Evolutionary conservation across 1,140 invertebrate species (phyloP).

Genomic region (Anastrepha ludens): DNA sequence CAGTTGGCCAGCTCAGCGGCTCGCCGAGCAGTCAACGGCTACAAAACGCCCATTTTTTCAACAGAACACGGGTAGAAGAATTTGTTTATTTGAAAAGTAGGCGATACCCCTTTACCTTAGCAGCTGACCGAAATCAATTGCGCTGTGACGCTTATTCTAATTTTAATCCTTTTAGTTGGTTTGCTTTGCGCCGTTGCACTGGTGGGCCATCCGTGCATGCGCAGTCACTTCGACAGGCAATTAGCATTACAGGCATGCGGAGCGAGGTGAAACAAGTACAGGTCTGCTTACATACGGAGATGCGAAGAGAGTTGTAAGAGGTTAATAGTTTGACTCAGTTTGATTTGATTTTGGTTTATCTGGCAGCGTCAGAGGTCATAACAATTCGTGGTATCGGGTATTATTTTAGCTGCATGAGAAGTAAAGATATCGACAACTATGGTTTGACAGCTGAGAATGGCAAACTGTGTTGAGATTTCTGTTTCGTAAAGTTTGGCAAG

Average conservation of each 20-base stretch:
- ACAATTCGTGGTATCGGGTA: too few relatives aligned
- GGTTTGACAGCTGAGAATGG: too few relatives aligned
- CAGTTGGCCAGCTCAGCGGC: neutral
- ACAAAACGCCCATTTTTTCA: neutral
- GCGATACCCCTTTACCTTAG: constrained; percentile 16
- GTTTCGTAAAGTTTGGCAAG: too few relatives aligned
- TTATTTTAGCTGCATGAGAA: too few relatives aligned
- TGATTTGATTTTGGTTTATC: neutral
- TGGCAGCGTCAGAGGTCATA: neutral
- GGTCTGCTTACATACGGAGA: too few relatives aligned
- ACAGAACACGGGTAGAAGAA: neutral
- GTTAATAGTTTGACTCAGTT: constrained; percentile 5
- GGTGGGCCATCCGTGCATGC: neutral
- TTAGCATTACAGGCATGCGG: constrained; percentile 25
- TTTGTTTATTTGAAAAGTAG: neutral
- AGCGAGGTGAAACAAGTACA: neutral
- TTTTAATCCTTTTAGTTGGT: constrained; percentile 26
- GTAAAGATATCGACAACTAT: too few relatives aligned
- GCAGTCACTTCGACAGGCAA: neutral
- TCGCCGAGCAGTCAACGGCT: neutral
- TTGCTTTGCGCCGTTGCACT: neutral
- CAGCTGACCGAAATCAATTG: neutral
- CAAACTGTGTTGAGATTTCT: too few relatives aligned
- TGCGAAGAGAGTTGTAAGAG: neutral
- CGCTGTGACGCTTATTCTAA: neutral